Base-by-base conservation (phyloP, 2,113 vertebrate species). In the Falcunculus frontatus region DNA sequence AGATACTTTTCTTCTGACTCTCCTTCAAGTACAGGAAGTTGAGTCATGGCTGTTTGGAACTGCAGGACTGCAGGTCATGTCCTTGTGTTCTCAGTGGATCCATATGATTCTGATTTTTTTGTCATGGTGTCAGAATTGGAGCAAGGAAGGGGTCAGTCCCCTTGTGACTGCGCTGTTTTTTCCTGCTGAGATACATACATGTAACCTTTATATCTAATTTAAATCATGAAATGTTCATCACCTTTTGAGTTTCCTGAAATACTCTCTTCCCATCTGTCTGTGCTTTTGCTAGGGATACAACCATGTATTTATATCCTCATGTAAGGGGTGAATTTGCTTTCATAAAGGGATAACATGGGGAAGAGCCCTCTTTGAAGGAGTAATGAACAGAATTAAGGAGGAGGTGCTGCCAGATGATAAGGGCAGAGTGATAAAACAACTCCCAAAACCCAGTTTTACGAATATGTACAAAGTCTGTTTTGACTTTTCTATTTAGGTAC, bases 21-120 rank as follows among this genome's bases (percentile, higher is more conserved):
- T 73, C 7, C 23, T 35, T 90, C 39, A 26, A 76, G 64, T 9
- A 5, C 83, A 27, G 79, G 96, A 97, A 96, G 84, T 95, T 95
- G 97, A 93, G 77, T 97, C 95, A 93, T 79, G 44, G 79, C 68
- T 85, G 44, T 84, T 95, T 91, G 63, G 42, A 89, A 69, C 76
- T 79, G 33, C 30, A 63, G 16, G 59, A 73, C 60, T 7, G 12
- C 20, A 90, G 84, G 68, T 93, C 86, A 1, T 57, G 95, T 96
- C 93, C 88, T 93, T 90, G 88, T 96, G 76, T 90, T 89, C 86
- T 87, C 41, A 83, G 41, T 70, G 20, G n/a, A 59, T 67, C 29
- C 74, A 70, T 53, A 78, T 47, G 53, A 70, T 86, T 90, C 39
- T 84, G 64, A 17, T 41, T 55, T 88, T 91, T 89, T 76, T 88